Evolutionary conservation across 2,888 invertebrate species (phyloP).

Genomic region (Nemotelus nigrinus): DNA sequence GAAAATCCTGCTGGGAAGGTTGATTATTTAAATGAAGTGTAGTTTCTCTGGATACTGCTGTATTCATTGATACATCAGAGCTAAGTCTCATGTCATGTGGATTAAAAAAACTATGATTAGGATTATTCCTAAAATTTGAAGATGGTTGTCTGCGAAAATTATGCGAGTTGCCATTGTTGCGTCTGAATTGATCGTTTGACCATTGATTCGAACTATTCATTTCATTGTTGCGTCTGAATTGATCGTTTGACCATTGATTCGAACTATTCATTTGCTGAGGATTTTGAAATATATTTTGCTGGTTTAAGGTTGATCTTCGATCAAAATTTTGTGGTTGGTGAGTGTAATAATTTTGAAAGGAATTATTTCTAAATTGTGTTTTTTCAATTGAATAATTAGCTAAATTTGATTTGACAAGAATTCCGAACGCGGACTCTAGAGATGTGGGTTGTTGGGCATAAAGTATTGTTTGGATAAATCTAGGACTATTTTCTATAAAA

Average conservation of each 20-base stretch:
- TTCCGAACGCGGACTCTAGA: no score
- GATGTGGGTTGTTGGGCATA: no score
- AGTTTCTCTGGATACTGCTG: neutral
- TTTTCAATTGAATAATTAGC: no score
- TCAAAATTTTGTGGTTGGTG: neutral
- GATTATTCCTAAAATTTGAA: neutral
- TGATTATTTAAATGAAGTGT: constrained; percentile 9
- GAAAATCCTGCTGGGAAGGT: constrained; percentile 14
- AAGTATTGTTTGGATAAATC: no score
- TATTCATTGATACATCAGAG: constrained; percentile 12
- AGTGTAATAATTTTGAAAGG: neutral
- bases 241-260: neutral
- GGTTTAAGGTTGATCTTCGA: neutral
- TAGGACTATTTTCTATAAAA: no score
- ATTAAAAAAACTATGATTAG: neutral
- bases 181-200: no score
- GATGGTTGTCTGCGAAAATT: neutral
- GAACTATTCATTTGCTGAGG: neutral
- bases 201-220: no score
- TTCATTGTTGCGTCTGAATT: constrained; percentile 6
- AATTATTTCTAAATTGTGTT: neutral
- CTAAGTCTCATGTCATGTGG: neutral
- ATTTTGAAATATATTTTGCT: neutral
- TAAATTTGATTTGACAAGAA: no score
- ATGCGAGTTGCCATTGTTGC: neutral